A percentile compares a stretch with the other conserved stretches of the same genome.
Conservation (phyloP, 2,888 invertebrate genomes). For the Nephrocerus scutellatus region DNA sequence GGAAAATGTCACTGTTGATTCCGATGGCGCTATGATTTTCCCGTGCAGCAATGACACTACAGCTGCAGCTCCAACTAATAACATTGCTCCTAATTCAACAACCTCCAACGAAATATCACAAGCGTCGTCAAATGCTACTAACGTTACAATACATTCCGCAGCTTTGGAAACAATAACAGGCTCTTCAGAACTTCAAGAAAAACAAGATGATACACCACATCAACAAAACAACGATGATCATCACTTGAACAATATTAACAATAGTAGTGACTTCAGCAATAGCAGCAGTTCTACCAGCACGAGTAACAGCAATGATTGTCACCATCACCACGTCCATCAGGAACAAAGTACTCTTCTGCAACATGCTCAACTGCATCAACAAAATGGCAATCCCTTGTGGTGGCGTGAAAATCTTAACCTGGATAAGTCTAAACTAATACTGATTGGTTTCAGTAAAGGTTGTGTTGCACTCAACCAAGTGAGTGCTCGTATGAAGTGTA, state of each 20-base stretch:
- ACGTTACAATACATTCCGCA: constrained; percentile 12
- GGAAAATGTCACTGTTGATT: constrained; percentile 45
- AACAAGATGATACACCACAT: constrained; percentile 16
- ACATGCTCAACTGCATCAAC: constrained; percentile 21
- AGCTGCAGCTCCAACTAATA: constrained; percentile 16
- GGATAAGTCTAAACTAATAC: constrained; percentile 54
- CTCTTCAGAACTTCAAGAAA: constrained; percentile 4
- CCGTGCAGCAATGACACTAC: constrained; percentile 24
- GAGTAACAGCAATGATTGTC: constrained; percentile 11
- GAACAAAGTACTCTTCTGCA: constrained; percentile 19
- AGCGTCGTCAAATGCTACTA: constrained; percentile 13
- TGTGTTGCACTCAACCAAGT: constrained; percentile 82
- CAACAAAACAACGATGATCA: constrained; percentile 26
- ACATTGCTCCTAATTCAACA: constrained; percentile 19
- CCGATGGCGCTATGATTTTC: constrained; percentile 39
- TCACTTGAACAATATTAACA: constrained; percentile 25
- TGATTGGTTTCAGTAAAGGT: constrained; percentile 88
- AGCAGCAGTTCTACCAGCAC: constrained; percentile 16
- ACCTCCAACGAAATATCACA: constrained; percentile 18
- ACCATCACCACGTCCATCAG: no score
- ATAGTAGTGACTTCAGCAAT: constrained; percentile 20
- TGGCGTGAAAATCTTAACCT: constrained; percentile 55
- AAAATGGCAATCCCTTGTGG: constrained; percentile 50
- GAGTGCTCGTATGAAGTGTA: constrained; percentile 44
- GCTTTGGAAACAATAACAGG: constrained; percentile 14